Evolutionary conservation across 2,888 invertebrate species (phyloP).

Genomic region (Chaetogeoica ovagalla): DNA sequence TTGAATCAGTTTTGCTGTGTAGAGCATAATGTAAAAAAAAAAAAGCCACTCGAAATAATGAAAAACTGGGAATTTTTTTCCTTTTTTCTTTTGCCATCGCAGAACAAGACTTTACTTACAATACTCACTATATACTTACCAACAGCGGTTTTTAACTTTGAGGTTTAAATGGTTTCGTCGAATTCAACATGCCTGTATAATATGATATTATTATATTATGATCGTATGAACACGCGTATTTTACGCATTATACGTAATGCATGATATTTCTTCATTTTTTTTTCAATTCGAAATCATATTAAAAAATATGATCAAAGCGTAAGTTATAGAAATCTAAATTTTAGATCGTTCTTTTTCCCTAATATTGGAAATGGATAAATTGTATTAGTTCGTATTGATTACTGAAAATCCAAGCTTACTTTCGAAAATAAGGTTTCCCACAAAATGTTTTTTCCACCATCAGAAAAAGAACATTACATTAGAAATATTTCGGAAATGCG

Average conservation of each 20-base stretch:
- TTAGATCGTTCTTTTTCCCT: too few relatives aligned
- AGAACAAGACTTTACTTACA: conserved; percentile 27
- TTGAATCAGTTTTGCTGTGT: conserved; percentile 52
- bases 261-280: too few relatives aligned
- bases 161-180: conserved; percentile 24
- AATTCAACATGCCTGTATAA: conserved; percentile 5
- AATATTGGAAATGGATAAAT: too few relatives aligned
- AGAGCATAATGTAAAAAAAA: conserved; percentile 43
- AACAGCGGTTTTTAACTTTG: conserved; percentile 32
- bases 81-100: background rate
- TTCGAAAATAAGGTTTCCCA: too few relatives aligned
- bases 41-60: conserved; percentile 49
- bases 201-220: background rate
- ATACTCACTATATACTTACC: conserved; percentile 26
- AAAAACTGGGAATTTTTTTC: conserved; percentile 38
- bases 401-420: too few relatives aligned
- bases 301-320: too few relatives aligned
- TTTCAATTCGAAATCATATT: too few relatives aligned
- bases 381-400: too few relatives aligned
- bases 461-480: too few relatives aligned
- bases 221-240: background rate
- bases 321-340: too few relatives aligned
- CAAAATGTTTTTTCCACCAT: too few relatives aligned
- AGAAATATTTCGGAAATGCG: too few relatives aligned
- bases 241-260: background rate